These are phyloP conservation scores for Fulmarus glacialis DNA, from an alignment of 2,113 vertebrate species.

Conservation along the genomic window DNA sequence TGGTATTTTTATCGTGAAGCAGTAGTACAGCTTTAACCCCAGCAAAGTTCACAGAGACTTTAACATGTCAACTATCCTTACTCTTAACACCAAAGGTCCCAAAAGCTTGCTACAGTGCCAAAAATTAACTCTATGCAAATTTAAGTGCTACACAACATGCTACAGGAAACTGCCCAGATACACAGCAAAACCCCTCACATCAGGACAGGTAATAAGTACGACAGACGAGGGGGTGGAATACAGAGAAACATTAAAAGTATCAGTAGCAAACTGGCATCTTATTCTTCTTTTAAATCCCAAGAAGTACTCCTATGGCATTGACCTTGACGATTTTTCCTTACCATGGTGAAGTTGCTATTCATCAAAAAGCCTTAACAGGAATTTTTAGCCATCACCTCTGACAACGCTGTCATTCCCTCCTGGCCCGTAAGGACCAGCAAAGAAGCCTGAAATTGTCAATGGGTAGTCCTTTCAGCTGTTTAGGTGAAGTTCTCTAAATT, in stretches of 20 bases:
- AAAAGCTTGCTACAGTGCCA: not conserved
- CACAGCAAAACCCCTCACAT: not conserved
- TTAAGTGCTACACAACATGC: accelerated
- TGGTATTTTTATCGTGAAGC: not conserved
- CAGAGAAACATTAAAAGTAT: not conserved
- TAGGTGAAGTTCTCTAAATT: not conserved
- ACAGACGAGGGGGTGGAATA: not conserved
- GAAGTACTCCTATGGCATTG: not conserved
- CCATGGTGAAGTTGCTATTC: not conserved
- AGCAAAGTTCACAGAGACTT: not conserved
- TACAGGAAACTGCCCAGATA: not conserved
- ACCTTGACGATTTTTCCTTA: too few species aligned
- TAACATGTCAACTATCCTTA: accelerated
- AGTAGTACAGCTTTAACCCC: not conserved
- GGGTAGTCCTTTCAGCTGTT: too few species aligned
- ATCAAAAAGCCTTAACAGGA: not conserved
- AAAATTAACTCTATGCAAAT: not conserved
- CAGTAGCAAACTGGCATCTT: not conserved
- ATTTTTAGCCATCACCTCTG: not conserved
- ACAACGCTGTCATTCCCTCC: not conserved
- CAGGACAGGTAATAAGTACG: not conserved
- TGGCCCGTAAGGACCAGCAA: not conserved
- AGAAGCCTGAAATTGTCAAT: not conserved
- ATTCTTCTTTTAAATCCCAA: not conserved
- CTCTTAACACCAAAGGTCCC: not conserved